These are phyloP conservation scores for Drosophila suboccidentalis DNA, from an alignment of 2,888 invertebrate genomes.

Conservation along the genomic window DNA sequence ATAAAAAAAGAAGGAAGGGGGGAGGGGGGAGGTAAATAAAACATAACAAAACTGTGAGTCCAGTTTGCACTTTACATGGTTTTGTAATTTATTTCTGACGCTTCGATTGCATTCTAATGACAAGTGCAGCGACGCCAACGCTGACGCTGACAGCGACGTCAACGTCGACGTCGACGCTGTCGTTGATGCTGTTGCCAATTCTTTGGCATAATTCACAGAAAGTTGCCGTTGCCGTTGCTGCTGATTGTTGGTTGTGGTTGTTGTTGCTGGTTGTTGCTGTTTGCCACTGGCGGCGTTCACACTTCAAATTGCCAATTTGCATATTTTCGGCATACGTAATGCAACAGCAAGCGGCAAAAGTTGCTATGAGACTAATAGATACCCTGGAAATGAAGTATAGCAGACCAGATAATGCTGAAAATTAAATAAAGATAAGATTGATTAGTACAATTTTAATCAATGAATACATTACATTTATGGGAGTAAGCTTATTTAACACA, in stretches of 20 bases:
- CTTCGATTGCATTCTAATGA: conserved; percentile 80
- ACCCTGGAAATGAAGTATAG: conserved; percentile 14
- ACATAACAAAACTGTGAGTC: conserved; percentile 50
- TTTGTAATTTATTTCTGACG: conserved; percentile 83
- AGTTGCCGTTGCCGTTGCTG: conserved; percentile 26
- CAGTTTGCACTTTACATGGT: conserved; percentile 81
- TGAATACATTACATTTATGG: no score
- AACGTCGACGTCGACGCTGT: conserved; percentile 9
- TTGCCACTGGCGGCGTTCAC: conserved; percentile 78
- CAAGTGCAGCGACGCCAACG: conserved; percentile 61
- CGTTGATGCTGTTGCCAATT: conserved; percentile 37
- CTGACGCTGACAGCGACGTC: conserved; percentile 11
- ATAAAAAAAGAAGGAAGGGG: conserved; percentile 7
- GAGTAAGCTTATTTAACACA: no score
- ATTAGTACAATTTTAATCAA: no score
- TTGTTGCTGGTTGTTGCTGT: conserved; percentile 17
- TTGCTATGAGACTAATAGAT: neutral
- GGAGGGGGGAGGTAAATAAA: conserved; percentile 2
- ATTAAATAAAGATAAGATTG: no score
- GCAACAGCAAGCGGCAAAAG: conserved; percentile 26
- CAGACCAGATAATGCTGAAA: no score
- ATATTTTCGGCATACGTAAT: conserved; percentile 79
- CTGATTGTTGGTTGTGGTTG: conserved; percentile 17
- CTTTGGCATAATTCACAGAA: conserved; percentile 65
- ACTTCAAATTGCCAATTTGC: conserved; percentile 78